Conservation (phyloP, 2,888 invertebrate species). For the Monopis laevigella region DNA sequence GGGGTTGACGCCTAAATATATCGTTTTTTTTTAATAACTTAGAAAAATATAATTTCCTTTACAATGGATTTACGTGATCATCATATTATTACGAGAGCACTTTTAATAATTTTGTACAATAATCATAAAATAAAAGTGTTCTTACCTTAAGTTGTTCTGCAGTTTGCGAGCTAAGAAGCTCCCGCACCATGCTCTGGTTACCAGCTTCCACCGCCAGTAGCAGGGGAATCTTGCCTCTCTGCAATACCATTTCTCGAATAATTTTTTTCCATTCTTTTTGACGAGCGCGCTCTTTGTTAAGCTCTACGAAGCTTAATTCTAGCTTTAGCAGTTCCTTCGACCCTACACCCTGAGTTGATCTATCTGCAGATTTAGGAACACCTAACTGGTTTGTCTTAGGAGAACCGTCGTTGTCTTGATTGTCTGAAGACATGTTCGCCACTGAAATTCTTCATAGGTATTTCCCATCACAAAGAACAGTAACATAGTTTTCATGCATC, state of each 20-base stretch:
- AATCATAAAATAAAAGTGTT: not conserved
- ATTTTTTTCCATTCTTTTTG: constrained; percentile 66
- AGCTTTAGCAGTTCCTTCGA: constrained; percentile 53
- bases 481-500: constrained; percentile 1
- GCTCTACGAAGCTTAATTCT: constrained; percentile 58
- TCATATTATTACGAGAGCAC: too few relatives aligned
- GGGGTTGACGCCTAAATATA: constrained; percentile 73
- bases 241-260: constrained; percentile 69
- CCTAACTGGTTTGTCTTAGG: not conserved
- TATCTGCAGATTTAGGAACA: not conserved
- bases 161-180: constrained; percentile 87
- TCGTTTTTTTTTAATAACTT: too few relatives aligned
- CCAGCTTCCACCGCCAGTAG: constrained; percentile 94
- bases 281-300: constrained; percentile 60
- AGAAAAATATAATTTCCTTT: too few relatives aligned
- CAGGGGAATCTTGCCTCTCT: constrained; percentile 94
- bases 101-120: too few relatives aligned
- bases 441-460: not conserved
- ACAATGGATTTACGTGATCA: too few relatives aligned
- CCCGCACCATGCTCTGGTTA: constrained; percentile 94
- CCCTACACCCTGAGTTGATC: constrained; percentile 14
- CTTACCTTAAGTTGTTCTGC: constrained; percentile 84
- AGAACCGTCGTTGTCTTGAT: constrained; percentile 1
- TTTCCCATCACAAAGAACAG: constrained; percentile 1
- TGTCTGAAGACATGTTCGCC: constrained; percentile 2